Evolutionary conservation across 2,888 invertebrate species (phyloP).

Genomic region (Spodoptera littoralis): DNA sequence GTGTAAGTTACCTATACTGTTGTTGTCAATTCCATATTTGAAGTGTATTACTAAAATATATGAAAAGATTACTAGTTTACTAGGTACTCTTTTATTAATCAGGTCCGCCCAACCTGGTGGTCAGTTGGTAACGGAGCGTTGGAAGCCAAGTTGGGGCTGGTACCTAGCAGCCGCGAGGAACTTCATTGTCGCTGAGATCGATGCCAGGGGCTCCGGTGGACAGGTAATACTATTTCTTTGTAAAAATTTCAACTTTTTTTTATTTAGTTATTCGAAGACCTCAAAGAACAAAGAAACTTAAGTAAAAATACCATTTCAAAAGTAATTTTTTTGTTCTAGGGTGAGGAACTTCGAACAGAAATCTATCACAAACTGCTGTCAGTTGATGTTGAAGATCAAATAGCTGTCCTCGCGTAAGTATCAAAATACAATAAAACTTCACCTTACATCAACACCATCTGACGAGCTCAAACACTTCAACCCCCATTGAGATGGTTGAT

Average conservation of each 20-base stretch:
- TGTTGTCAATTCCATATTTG: too few species aligned
- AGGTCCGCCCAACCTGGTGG: slow-evolving; percentile 91
- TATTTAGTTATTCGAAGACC: too few species aligned
- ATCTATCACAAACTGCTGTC: slow-evolving; percentile 92
- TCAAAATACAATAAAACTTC: neutral
- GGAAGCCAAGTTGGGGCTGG: slow-evolving; percentile 94
- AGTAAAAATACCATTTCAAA: neutral
- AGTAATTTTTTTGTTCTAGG: slow-evolving; percentile 83
- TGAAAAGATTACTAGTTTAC: too few species aligned
- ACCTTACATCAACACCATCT: too few species aligned
- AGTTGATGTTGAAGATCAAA: slow-evolving; percentile 93
- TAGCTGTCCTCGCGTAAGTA: slow-evolving; percentile 90
- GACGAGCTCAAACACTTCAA: too few species aligned
- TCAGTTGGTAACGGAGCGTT: slow-evolving; percentile 95
- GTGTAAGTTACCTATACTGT: slow-evolving; percentile 90
- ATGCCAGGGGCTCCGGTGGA: slow-evolving; percentile 95
- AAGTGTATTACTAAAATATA: too few species aligned
- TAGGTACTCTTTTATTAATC: slow-evolving; percentile 7
- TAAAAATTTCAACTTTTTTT: too few species aligned
- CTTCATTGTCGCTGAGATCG: slow-evolving; percentile 96
- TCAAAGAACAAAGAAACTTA: too few species aligned
- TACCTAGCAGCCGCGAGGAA: slow-evolving; percentile 94
- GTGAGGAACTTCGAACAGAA: slow-evolving; percentile 92
- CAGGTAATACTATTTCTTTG: slow-evolving; percentile 67
- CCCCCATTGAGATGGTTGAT: too few species aligned